Conservation (phyloP, 1,140 invertebrate genomes). For the Tetranychus urticae region DNA sequence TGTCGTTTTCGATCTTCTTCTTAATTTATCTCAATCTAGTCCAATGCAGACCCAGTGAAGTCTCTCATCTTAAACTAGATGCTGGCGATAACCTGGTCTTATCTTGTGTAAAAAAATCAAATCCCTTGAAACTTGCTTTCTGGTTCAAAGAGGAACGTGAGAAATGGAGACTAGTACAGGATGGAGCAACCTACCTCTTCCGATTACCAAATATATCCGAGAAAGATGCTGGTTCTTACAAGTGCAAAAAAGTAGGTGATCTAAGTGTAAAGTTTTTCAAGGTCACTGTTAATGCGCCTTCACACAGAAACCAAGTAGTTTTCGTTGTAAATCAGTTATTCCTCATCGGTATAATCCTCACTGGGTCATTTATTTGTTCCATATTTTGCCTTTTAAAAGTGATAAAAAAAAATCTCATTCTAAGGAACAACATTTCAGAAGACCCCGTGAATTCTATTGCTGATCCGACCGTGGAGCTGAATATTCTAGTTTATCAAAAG, state of each 20-base stretch:
- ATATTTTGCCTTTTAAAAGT: not conserved
- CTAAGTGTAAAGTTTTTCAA: not conserved
- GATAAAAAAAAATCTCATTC: constrained; percentile 2
- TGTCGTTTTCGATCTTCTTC: too few species aligned
- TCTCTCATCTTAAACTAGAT: too few species aligned
- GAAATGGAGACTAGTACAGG: not conserved
- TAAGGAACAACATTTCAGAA: constrained; percentile 14
- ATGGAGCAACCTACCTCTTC: not conserved
- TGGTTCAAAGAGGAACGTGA: not conserved
- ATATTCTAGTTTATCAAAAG: constrained; percentile 56
- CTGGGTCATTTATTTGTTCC: too few species aligned
- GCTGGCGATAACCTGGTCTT: not conserved
- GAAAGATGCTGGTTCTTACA: not conserved
- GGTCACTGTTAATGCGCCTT: not conserved
- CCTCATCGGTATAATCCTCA: too few species aligned
- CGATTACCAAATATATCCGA: not conserved
- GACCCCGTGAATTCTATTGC: not conserved
- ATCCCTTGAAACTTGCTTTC: not conserved
- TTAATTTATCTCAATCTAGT: too few species aligned
- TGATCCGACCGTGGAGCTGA: constrained; percentile 62
- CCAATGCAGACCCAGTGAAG: too few species aligned
- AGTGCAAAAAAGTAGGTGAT: not conserved
- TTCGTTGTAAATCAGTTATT: not conserved
- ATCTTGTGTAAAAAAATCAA: not conserved
- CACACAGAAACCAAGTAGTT: not conserved